Conservation (phyloP, 1,140 invertebrate species). For the Ips typographus region DNA sequence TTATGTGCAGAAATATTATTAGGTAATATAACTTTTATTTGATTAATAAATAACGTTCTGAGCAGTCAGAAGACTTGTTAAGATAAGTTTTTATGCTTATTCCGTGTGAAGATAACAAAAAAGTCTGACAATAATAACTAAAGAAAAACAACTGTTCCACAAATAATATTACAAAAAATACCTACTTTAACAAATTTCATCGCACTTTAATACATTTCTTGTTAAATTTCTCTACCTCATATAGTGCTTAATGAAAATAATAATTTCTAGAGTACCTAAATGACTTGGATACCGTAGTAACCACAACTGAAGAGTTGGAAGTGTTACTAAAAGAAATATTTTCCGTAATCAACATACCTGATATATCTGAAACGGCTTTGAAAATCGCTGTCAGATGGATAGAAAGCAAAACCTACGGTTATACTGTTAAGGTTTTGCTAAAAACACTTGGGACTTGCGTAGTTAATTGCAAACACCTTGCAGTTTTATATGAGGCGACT, state of each 20-base stretch:
- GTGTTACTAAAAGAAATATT: slow-evolving; percentile 43
- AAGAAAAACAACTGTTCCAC: no score
- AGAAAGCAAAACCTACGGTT: slow-evolving; percentile 41
- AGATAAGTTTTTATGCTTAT: no score
- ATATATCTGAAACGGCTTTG: slow-evolving; percentile 36
- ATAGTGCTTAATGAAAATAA: no score
- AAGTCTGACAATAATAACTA: neutral
- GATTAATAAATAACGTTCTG: no score
- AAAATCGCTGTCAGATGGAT: slow-evolving; percentile 46
- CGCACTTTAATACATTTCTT: no score
- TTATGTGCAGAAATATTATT: no score
- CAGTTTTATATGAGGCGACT: slow-evolving; percentile 42
- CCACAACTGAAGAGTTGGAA: slow-evolving; percentile 42
- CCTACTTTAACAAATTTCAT: no score
- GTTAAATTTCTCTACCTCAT: no score
- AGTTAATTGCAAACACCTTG: slow-evolving; percentile 42
- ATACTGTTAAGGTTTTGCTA: slow-evolving; percentile 42
- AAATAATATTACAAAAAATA: no score
- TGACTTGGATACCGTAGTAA: slow-evolving; percentile 44
- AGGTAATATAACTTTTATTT: no score
- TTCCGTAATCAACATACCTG: slow-evolving; percentile 42
- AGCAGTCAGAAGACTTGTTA: no score
- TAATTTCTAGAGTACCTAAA: slow-evolving; percentile 39
- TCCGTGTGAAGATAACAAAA: neutral
- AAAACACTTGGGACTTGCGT: slow-evolving; percentile 39